Evolutionary conservation across 2,113 vertebrate genomes (phyloP), one percentile per base, ranked within the genome.

Genomic region (Ramphastos sulfuratus): DNA sequence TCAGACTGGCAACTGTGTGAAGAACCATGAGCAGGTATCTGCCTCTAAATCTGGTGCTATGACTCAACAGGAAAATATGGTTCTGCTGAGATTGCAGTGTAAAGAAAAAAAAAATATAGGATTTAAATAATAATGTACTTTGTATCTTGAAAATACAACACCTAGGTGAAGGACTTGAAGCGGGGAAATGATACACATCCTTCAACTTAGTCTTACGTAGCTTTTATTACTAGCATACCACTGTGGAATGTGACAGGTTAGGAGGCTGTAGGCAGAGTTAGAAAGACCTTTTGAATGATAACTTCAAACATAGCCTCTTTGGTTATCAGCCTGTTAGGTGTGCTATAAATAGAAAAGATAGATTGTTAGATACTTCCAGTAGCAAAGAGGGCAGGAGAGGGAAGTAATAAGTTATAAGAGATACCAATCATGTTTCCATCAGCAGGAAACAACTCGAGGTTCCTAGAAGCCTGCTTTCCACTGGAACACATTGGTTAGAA

Each of bases 401-500:
- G 95, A 95, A 96, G 94, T 84, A 94, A 94, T 95, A 91, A 95
- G 50, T 96, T 92, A 95, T 52, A 31, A 18, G 85, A 96, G 93
- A 96, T 96, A 95, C 35, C 50, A 81, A 93, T 96, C 91, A 0
- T 83, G 76, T 86, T 91, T 93, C 91, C 87, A 94, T 91, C 90
- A 94, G 67, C 87, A 90, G 73, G 93, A 90, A 93, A 84, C 94
- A 54, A 96, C 76, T 94, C 82, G 90, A 55, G 69, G 65, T 94
- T 94, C 90, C 66, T 91, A 94, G 94, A 92, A 88, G 69, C 87
- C 59, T 86, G 35, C 65, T 92, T 78, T 92, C 81, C 90, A 27
- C 61, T 72, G 33, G 54, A 83, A 94, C 50, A 82, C n/a, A 59
- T 79, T 77, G 90, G 83, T 93, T 72, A 91, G 73, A 75, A 61